Percentiles rank a stretch among this genome's conserved stretches.
Evolutionary conservation across 53 echinoderm and acorn worm genomes (phyloP).

Genomic region (Paracentrotus lividus): DNA sequence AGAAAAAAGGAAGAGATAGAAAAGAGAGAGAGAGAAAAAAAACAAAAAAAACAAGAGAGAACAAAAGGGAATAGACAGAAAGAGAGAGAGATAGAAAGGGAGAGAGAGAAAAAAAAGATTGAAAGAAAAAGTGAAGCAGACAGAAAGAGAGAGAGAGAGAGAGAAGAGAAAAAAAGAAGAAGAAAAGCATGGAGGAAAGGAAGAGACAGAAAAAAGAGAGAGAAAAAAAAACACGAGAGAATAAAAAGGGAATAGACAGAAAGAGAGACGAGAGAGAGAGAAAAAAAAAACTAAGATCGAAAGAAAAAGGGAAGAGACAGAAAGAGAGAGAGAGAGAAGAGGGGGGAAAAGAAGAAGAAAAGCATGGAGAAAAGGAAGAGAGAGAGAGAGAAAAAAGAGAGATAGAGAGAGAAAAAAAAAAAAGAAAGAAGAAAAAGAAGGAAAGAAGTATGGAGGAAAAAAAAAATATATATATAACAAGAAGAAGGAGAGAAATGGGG

Average conservation of each 20-base stretch:
- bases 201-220: neutral
- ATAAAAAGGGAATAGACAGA: no score
- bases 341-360: neutral
- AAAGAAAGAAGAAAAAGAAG: neutral
- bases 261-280: neutral
- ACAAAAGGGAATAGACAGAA: neutral
- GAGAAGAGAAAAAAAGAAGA: neutral
- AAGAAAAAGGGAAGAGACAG: no score
- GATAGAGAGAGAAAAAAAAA: slow-evolving; percentile 9
- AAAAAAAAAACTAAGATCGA: no score
- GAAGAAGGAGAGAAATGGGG: no score
- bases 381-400: slow-evolving; percentile 31
- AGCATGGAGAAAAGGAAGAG: no score
- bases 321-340: neutral
- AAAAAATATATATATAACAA: no score
- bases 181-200: neutral
- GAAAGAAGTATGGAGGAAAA: no score
- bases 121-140: neutral
- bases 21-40: neutral
- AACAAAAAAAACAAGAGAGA: neutral
- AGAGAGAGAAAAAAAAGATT: neutral
- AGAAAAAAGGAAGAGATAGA: no score
- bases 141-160: neutral
- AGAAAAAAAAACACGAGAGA: no score
- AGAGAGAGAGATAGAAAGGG: neutral